These are phyloP conservation scores for Poeciliopsis prolifica DNA, from an alignment of 2,113 vertebrate genomes.

Conservation along the genomic window DNA sequence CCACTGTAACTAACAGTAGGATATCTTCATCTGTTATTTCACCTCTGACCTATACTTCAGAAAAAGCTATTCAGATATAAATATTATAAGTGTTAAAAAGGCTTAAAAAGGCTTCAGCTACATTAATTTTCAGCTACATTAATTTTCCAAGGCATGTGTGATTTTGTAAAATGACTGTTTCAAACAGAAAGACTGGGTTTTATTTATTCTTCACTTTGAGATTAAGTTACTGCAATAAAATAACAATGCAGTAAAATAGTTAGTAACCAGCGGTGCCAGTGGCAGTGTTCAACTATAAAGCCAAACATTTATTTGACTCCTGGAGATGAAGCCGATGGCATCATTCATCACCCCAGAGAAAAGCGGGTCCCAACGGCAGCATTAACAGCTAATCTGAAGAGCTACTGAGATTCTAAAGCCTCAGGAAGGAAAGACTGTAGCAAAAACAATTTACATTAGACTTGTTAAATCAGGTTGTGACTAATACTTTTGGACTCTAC, in stretches of 20 bases:
- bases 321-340: constrained; percentile 50
- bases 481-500: not conserved
- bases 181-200: no score
- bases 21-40: not conserved
- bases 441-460: constrained; percentile 30
- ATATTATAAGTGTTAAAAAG: no score
- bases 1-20: not conserved
- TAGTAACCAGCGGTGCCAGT: not conserved
- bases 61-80: no score
- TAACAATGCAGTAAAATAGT: not conserved
- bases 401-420: constrained; percentile 39
- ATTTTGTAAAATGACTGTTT: not conserved
- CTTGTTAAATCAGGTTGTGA: no score
- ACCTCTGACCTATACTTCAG: no score
- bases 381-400: constrained; percentile 52
- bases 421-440: constrained; percentile 30
- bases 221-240: no score
- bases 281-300: constrained; percentile 20
- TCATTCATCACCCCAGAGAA: constrained; percentile 53
- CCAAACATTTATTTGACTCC: constrained; percentile 35
- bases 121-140: no score
- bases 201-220: no score
- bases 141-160: not conserved
- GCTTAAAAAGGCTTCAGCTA: no score
- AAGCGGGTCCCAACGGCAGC: constrained; percentile 33